These are phyloP conservation scores for Anabas testudineus DNA, from an alignment of 2,797 vertebrate species.

Conservation along the genomic window DNA sequence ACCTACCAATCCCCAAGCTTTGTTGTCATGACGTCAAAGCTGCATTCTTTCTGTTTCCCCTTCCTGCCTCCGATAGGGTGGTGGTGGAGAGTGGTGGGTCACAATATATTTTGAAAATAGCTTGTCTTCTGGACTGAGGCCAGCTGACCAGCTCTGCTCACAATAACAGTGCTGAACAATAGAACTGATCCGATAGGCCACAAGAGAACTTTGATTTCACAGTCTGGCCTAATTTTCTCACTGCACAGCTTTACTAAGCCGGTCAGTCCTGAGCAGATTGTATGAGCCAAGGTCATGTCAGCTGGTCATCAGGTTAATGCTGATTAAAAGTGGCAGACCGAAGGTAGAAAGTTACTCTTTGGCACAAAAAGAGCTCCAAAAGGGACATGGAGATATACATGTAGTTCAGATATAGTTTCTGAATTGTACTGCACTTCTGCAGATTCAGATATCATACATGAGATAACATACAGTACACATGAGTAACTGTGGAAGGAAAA, in stretches of 20 bases:
- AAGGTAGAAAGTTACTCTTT: background rate
- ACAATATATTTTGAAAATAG: constrained; percentile 67
- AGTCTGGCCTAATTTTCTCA: constrained; percentile 31
- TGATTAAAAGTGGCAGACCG: background rate
- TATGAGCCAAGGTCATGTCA: constrained; percentile 20
- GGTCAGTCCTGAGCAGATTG: constrained; percentile 25
- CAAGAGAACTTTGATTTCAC: constrained; percentile 9
- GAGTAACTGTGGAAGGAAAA: too few species aligned
- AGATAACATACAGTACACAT: too few species aligned
- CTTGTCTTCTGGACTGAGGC: constrained; percentile 55
- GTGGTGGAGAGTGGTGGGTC: constrained; percentile 15
- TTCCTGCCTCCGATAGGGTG: constrained; percentile 61
- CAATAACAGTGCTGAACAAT: constrained; percentile 62
- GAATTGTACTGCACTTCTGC: too few species aligned
- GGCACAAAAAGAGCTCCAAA: background rate
- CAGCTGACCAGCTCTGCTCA: constrained; percentile 43
- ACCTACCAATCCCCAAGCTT: constrained; percentile 19
- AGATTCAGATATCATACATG: too few species aligned
- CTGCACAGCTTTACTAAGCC: background rate
- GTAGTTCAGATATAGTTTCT: too few species aligned
- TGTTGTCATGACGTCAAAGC: constrained; percentile 69
- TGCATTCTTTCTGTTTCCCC: constrained; percentile 73
- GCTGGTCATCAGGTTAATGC: background rate
- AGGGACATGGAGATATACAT: too few species aligned
- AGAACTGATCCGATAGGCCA: constrained; percentile 10